These are phyloP conservation scores for Hypomecis atomaria DNA, from an alignment of 2,888 invertebrate genomes.

Conservation along the genomic window DNA sequence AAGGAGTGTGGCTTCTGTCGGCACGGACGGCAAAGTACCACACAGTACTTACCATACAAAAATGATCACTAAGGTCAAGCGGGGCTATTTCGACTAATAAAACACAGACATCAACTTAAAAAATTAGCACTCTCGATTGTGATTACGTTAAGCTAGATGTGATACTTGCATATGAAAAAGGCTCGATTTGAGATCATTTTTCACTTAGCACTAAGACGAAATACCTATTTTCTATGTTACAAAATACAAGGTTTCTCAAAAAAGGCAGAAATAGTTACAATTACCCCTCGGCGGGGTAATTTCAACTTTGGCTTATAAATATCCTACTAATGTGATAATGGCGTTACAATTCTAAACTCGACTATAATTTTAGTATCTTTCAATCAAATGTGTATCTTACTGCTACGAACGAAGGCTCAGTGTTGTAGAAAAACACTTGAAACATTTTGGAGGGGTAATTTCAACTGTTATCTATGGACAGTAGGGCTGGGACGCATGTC, in stretches of 20 bases:
- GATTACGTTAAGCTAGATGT: slow-evolving; percentile 7
- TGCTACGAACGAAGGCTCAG: slow-evolving; percentile 7
- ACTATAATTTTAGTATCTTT: slow-evolving; percentile 6
- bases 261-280: slow-evolving; percentile 10
- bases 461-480: slow-evolving; percentile 7
- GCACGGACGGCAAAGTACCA: no score
- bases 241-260: slow-evolving; percentile 5
- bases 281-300: slow-evolving; percentile 10
- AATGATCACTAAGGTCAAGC: slow-evolving; percentile 6
- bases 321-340: slow-evolving; percentile 4
- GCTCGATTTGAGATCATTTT: slow-evolving; percentile 5
- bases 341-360: slow-evolving; percentile 8
- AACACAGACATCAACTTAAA: slow-evolving; percentile 12
- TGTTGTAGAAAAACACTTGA: slow-evolving; percentile 8
- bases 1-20: no score
- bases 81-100: slow-evolving; percentile 11
- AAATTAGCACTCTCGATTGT: slow-evolving; percentile 7
- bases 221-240: slow-evolving; percentile 5
- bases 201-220: slow-evolving; percentile 6
- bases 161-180: slow-evolving; percentile 9
- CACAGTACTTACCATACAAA: no score
- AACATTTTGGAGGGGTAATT: slow-evolving; percentile 9
- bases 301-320: slow-evolving; percentile 3
- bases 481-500: slow-evolving; percentile 9
- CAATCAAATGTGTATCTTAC: slow-evolving; percentile 9